phyloP scores from a whole-genome alignment of 1,140 invertebrate species.

The Diabrotica virgifera region DNA sequence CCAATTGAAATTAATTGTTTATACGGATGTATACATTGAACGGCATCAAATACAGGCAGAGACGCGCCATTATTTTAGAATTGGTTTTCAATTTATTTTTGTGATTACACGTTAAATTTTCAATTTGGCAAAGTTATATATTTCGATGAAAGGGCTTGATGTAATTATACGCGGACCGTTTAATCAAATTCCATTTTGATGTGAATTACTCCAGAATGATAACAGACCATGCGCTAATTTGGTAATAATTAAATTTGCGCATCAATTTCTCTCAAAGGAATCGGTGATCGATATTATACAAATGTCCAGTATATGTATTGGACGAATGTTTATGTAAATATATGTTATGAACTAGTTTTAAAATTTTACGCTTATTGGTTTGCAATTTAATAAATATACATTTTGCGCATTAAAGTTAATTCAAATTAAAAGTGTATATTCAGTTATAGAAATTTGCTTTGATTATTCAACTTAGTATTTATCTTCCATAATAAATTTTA shows the following conservation, averaged over 20 bases:
- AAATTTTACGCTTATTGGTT: too few relatives aligned
- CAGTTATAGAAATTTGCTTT: too few relatives aligned
- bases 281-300: slow-evolving; percentile 5
- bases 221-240: slow-evolving; percentile 12
- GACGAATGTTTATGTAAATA: too few relatives aligned
- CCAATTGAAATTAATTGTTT: too few relatives aligned
- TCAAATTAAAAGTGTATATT: too few relatives aligned
- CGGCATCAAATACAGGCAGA: not conserved
- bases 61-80: not conserved
- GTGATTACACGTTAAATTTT: slow-evolving; percentile 6
- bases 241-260: slow-evolving; percentile 15
- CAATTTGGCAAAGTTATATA: slow-evolving; percentile 5
- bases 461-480: too few relatives aligned
- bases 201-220: slow-evolving; percentile 7
- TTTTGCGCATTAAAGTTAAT: too few relatives aligned
- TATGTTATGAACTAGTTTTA: too few relatives aligned
- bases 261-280: slow-evolving; percentile 13
- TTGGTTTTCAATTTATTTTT: not conserved
- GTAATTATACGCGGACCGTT: not conserved
- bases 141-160: slow-evolving; percentile 2
- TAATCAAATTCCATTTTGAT: slow-evolving; percentile 11
- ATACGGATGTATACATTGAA: too few relatives aligned
- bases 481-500: too few relatives aligned
- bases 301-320: not conserved
- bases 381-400: too few relatives aligned